Base-by-base conservation (phyloP, 2,113 vertebrate species). In the Sinocyclocheilus anophthalmus region DNA sequence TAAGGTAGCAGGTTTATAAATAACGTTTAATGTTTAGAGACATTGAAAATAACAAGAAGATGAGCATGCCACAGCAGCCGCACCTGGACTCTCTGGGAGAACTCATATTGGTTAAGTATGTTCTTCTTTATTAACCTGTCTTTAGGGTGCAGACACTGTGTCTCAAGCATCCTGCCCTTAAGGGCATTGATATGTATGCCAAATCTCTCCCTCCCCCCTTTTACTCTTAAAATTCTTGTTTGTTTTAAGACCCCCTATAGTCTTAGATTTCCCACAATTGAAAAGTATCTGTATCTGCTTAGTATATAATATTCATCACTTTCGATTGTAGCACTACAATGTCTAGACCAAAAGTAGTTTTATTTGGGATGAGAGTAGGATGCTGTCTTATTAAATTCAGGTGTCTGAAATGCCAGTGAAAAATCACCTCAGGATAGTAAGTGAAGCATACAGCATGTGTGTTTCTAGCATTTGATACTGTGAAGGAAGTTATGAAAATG, bases 81-180 rank as follows among this genome's bases (percentile, higher is more conserved):
- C 87, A 88, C 85, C 90, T 91, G 88, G 87, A 85, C 63, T 84
- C 84, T 78, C 53, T 84, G 83, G 80, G 83, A 77, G 61, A 48
- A 84, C 84, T 73, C 81, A 90, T 87, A 90, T 91, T 79, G 81
- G 88, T 86, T 90, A 91, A 88, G 87, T 88, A 90, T 92, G 90
- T 90, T 88, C 88, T 75, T 76, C 88, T 89, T 90, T 87, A 89
- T 90, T 88, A 90, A 91, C 81, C 79, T 73, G 80, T 87, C 86
- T 89, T 90, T 89, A 88, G 76, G 79, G 85, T 87, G 75, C 85
- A 88, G 85, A 88, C 87, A 88, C 65, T 81, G 70, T 88, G 86
- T 90, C 89, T 91, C 87, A 87, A 79, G 63, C 70, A 89, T 86
- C 85, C 87, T 90, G 88, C 83, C 88, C 85, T 90, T 88, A 81